These are phyloP conservation scores for Copidosoma aretas DNA, from an alignment of 2,888 invertebrate species.

Conservation along the genomic window DNA sequence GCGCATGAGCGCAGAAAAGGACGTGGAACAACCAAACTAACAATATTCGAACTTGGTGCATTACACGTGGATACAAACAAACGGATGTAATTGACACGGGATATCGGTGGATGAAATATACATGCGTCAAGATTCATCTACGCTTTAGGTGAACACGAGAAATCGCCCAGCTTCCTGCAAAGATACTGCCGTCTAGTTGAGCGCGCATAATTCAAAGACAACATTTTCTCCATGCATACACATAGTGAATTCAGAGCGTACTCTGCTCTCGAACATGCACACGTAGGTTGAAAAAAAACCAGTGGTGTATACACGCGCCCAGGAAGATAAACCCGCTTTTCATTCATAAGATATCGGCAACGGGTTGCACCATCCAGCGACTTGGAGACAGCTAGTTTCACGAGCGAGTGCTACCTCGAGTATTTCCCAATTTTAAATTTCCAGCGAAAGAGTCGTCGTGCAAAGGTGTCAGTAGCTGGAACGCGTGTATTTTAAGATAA, in stretches of 20 bases:
- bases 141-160: no score
- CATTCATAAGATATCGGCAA: conserved; percentile 1
- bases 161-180: not conserved
- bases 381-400: not conserved
- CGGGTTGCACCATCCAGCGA: not conserved
- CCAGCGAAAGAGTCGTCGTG: no score
- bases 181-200: not conserved
- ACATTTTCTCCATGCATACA: not conserved
- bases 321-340: not conserved
- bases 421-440: no score
- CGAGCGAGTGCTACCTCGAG: no score
- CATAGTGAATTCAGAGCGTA: not conserved
- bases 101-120: conserved; percentile 12
- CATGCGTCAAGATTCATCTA: not conserved
- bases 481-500: no score
- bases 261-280: not conserved
- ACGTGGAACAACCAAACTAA: no score
- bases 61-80: not conserved
- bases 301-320: not conserved
- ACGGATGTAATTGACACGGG: not conserved
- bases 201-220: not conserved
- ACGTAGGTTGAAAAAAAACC: not conserved
- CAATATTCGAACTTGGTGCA: not conserved
- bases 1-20: no score
- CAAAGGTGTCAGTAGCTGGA: no score